phyloP scores from a whole-genome alignment of 1,140 invertebrate genomes.

The Centruroides sculpturatus region DNA sequence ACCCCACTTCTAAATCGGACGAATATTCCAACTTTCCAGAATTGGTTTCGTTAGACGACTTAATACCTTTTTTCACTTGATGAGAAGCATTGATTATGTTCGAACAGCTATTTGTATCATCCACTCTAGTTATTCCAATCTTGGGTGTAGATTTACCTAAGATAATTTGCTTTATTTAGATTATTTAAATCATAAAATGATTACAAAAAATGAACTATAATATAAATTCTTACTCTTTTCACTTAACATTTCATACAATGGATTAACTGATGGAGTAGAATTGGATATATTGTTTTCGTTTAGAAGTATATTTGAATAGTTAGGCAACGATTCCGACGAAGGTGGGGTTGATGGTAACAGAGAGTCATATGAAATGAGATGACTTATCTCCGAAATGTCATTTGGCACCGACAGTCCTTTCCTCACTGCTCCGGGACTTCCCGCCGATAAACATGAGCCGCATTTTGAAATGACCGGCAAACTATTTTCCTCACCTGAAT shows the following conservation, averaged over 20 bases:
- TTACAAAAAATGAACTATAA: neutral
- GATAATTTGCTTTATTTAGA: neutral
- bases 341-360: too few relatives aligned
- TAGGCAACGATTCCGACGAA: too few relatives aligned
- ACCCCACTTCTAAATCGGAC: slow-evolving; percentile 30
- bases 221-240: slow-evolving; percentile 5
- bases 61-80: neutral
- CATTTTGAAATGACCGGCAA: too few relatives aligned
- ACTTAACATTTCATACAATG: slow-evolving; percentile 12
- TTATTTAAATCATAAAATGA: neutral
- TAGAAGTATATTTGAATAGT: too few relatives aligned
- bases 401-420: too few relatives aligned
- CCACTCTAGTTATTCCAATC: slow-evolving; percentile 3
- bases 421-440: too few relatives aligned
- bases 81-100: too few relatives aligned
- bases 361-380: too few relatives aligned
- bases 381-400: too few relatives aligned
- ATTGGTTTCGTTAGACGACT: neutral
- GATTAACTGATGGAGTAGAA: slow-evolving; percentile 3
- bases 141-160: slow-evolving; percentile 5
- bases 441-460: too few relatives aligned
- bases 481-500: too few relatives aligned
- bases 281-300: too few relatives aligned
- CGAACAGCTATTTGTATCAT: neutral
- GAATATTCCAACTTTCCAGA: neutral